Evolutionary conservation across 2,113 vertebrate genomes (phyloP), one percentile per base, ranked within the genome.

Genomic region (Sciurus niger): DNA sequence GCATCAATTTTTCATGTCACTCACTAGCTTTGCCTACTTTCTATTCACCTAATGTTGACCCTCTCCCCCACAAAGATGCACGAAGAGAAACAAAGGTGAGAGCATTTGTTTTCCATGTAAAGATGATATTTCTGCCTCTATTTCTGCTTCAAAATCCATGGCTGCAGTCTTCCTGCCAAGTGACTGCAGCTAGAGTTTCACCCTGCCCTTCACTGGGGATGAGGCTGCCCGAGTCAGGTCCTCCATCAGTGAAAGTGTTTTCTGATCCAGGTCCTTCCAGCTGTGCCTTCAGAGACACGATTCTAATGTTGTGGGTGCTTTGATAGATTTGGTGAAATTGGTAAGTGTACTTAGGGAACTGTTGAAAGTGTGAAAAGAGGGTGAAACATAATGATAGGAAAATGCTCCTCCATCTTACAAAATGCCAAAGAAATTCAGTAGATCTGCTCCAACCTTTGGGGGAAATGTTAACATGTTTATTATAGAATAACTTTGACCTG

Each of bases 121-220:
- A 83, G 68, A 48, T 80, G 51, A 37, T 40, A 89, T 84, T 87
- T 89, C 60, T 68, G 74, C 37, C 32, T 67, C 46, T 53, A 89
- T 84, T 84, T 84, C 60, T 68, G 70, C 46, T 48, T 89, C 32
- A 32, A 70, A 84, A 96, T 70, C 89, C 83, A 86, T 93, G 83
- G 73, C 14, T 48, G 46, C 6, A 37, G 53, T 17, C 30, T 91
- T 76, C 78, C 40, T n/a, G 48, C 32, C 20, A 2, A 20, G 70
- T 25, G n/a, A 65, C 74, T 72, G 60, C 34, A 43, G 60, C 16
- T 80, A 0, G 46, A 77, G 30, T 80, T 89, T 90, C 58, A 77
- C 32, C 82, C 55, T 72, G 70, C 51, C 63, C 67, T n/a, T 90
- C 30, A 4, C 32, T 18, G 76, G 78, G 76, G 72, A 73, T 92